Evolutionary conservation across 1,140 invertebrate genomes (phyloP).

Genomic region (Drosophila lacteicornis): DNA sequence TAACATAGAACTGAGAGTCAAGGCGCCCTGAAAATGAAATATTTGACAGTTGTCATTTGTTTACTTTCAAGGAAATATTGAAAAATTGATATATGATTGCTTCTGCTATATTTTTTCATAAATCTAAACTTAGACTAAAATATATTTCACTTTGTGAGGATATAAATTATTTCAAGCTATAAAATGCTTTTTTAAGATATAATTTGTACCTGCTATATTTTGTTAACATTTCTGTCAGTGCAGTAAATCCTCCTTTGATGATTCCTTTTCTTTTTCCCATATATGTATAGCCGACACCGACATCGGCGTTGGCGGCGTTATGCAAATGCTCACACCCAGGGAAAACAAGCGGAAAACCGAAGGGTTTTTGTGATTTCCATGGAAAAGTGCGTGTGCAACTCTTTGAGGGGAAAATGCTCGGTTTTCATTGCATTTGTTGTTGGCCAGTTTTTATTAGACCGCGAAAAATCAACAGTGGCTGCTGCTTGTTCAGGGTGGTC

Average conservation of each 20-base stretch:
- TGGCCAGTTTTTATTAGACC: constrained; percentile 75
- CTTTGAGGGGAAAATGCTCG: constrained; percentile 53
- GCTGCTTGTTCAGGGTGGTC: constrained; percentile 64
- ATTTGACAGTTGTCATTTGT: constrained; percentile 9
- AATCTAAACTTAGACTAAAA: no score
- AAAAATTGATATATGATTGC: no score
- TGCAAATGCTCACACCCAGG: constrained; percentile 61
- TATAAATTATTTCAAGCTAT: no score
- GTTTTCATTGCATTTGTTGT: constrained; percentile 29
- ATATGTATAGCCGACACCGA: constrained; percentile 6
- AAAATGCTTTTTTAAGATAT: background rate
- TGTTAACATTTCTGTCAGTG: background rate
- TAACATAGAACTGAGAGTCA: background rate
- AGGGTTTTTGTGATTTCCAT: constrained; percentile 70
- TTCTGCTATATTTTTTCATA: no score
- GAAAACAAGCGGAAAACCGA: constrained; percentile 52
- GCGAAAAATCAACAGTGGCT: constrained; percentile 82
- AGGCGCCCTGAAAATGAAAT: background rate
- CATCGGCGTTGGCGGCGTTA: constrained; percentile 44
- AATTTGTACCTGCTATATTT: no score
- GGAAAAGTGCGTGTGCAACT: constrained; percentile 73
- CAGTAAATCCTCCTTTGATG: background rate
- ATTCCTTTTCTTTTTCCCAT: background rate
- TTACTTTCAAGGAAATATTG: no score
- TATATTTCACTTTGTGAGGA: no score